These are phyloP conservation scores for Orthosia gothica DNA, from an alignment of 2,888 invertebrate species.

Conservation along the genomic window DNA sequence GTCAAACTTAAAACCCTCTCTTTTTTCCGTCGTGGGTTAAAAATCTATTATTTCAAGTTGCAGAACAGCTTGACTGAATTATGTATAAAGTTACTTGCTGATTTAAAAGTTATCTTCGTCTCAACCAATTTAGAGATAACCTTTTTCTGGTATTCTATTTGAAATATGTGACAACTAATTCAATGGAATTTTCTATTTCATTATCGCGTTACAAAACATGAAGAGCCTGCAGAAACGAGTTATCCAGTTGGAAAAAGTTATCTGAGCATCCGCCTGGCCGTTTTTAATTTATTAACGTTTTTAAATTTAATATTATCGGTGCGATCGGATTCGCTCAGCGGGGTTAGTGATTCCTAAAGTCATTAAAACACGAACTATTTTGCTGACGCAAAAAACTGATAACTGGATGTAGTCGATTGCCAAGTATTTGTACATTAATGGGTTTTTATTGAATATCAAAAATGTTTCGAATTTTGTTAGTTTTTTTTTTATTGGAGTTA, in stretches of 20 bases:
- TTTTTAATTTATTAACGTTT: constrained; percentile 39
- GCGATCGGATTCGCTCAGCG: constrained; percentile 36
- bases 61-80: neutral
- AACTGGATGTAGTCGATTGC: constrained; percentile 3
- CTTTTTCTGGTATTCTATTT: constrained; percentile 16
- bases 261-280: constrained; percentile 3
- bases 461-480: neutral
- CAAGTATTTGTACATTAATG: constrained; percentile 6
- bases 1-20: too few species aligned
- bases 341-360: constrained; percentile 21
- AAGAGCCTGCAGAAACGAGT: constrained; percentile 8
- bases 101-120: neutral
- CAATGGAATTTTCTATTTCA: constrained; percentile 38
- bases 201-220: constrained; percentile 21
- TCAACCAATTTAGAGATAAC: constrained; percentile 5
- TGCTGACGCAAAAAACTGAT: constrained; percentile 3
- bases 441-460: neutral
- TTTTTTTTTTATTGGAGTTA: too few species aligned
- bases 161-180: constrained; percentile 37
- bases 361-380: constrained; percentile 5
- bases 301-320: constrained; percentile 20
- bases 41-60: neutral
- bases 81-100: neutral
- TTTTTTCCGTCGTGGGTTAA: too few species aligned
- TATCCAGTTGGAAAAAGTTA: constrained; percentile 15